A percentile compares a stretch with the other conserved stretches of the same genome.
phyloP scores from a whole-genome alignment of 2,888 invertebrate species.

The Plagodis dolabraria region DNA sequence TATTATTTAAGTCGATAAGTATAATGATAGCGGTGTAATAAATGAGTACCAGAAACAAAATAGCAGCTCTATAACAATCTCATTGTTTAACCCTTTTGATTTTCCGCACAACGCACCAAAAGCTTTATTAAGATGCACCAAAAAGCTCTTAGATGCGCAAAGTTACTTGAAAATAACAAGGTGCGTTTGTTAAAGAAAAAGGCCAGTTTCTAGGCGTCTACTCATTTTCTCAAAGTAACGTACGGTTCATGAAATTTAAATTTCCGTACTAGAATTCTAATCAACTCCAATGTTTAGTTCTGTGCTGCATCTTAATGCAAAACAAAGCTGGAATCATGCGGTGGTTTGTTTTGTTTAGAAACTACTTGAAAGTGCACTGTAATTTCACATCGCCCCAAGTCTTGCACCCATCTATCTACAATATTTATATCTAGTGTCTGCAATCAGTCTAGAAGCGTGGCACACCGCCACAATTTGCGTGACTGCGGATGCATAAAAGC shows the following conservation, averaged over 20 bases:
- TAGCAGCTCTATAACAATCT: background rate
- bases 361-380: slow-evolving; percentile 39
- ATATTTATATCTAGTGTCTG: slow-evolving; percentile 44
- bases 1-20: no score
- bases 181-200: slow-evolving; percentile 11
- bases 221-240: background rate
- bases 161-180: no score
- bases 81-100: background rate
- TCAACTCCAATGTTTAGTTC: slow-evolving; percentile 21
- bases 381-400: slow-evolving; percentile 43
- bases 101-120: slow-evolving; percentile 1
- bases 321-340: slow-evolving; percentile 29
- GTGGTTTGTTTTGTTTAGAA: slow-evolving; percentile 44
- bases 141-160: no score
- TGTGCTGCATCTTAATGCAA: slow-evolving; percentile 28
- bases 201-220: background rate
- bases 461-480: slow-evolving; percentile 64
- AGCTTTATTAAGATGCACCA: slow-evolving; percentile 6
- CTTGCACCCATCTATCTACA: slow-evolving; percentile 32
- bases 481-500: slow-evolving; percentile 63
- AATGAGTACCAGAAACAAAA: background rate
- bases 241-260: slow-evolving; percentile 14
- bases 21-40: no score
- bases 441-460: slow-evolving; percentile 63
- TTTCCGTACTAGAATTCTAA: slow-evolving; percentile 28